Percentiles rank a stretch among this genome's conserved stretches.
Evolutionary conservation across 2,888 invertebrate species (phyloP).

Genomic region (Fabriciana adippe): DNA sequence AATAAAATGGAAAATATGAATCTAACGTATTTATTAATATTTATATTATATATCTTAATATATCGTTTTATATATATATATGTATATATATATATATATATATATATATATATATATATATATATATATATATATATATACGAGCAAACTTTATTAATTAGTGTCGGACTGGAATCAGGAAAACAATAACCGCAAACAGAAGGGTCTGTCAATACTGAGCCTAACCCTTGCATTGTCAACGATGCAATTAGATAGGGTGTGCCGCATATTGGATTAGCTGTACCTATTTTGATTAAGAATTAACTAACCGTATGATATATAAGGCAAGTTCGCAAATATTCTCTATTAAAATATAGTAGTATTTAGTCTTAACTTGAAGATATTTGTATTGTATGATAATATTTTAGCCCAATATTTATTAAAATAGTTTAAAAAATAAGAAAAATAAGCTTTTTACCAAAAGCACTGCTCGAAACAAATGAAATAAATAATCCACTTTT

Average conservation of each 20-base stretch:
- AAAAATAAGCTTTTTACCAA: too few relatives aligned
- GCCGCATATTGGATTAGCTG: constrained; percentile 43
- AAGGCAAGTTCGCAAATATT: not conserved
- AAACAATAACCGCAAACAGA: constrained; percentile 78
- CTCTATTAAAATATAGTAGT: not conserved
- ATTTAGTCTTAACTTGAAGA: too few relatives aligned
- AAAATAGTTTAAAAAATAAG: too few relatives aligned
- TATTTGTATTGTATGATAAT: too few relatives aligned
- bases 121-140: not conserved
- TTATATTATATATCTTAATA: too few relatives aligned
- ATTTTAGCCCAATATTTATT: too few relatives aligned
- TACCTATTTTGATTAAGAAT: constrained; percentile 46
- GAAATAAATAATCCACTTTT: too few relatives aligned
- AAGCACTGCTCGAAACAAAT: too few relatives aligned
- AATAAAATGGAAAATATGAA: too few relatives aligned
- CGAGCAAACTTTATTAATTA: constrained; percentile 57
- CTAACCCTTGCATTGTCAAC: constrained; percentile 60
- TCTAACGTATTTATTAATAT: too few relatives aligned
- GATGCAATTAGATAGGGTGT: constrained; percentile 57
- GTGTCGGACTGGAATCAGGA: constrained; percentile 66
- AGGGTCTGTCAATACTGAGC: constrained; percentile 70
- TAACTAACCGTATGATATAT: constrained; percentile 28
- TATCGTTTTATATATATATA: not conserved
- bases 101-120: too few relatives aligned
- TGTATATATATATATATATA: not conserved